Conservation (phyloP, 2,113 vertebrate species). For the Pangasianodon hypophthalmus region DNA sequence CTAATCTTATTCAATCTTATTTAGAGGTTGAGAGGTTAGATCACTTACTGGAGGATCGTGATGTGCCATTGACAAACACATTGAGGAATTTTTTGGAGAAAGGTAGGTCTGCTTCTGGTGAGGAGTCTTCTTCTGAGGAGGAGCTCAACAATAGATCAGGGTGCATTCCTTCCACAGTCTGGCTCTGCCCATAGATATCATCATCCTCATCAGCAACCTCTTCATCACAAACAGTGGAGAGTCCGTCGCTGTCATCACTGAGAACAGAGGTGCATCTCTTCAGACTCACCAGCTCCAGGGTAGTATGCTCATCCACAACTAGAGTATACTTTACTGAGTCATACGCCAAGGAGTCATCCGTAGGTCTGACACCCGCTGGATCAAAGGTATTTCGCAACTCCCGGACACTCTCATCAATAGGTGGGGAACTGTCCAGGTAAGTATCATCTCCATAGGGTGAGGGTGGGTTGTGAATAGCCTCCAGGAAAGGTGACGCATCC, state of each 20-base stretch:
- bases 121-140: conserved; percentile 81
- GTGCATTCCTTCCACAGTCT: conserved; percentile 59
- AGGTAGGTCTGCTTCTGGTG: conserved; percentile 90
- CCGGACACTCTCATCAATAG: conserved; percentile 71
- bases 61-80: conserved; percentile 96
- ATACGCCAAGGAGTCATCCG: conserved; percentile 87
- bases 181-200: conserved; percentile 35
- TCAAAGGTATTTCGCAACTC: conserved; percentile 60
- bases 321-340: conserved; percentile 96
- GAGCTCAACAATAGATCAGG: conserved; percentile 73
- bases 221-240: conserved; percentile 82
- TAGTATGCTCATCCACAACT: conserved; percentile 96
- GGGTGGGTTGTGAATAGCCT: conserved; percentile 63
- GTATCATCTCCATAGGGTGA: conserved; percentile 70
- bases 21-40: background rate
- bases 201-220: conserved; percentile 71
- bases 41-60: conserved; percentile 93
- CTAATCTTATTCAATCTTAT: background rate
- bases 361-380: conserved; percentile 57
- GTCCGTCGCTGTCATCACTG: conserved; percentile 82
- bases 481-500: conserved; percentile 70
- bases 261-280: conserved; percentile 90
- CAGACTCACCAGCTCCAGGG: conserved; percentile 93
- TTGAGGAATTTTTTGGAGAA: conserved; percentile 99
- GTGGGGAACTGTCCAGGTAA: conserved; percentile 69